These are phyloP conservation scores for Oostethus manadensis DNA, from an alignment of 2,113 vertebrate genomes.

Conservation along the genomic window DNA sequence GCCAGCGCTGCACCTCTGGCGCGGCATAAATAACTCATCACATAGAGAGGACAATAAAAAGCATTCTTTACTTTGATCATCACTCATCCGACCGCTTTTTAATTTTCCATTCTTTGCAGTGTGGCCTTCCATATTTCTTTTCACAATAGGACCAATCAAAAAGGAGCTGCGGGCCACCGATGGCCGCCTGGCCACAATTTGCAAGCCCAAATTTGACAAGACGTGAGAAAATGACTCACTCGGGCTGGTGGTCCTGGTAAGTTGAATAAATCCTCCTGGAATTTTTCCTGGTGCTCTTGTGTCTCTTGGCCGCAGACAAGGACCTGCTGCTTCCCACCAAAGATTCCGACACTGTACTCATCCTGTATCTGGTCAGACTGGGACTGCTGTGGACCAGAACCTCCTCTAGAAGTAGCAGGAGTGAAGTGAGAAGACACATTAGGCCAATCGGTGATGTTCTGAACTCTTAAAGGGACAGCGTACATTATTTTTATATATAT, in stretches of 20 bases:
- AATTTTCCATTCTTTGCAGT: too few species aligned
- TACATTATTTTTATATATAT: background rate
- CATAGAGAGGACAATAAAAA: too few species aligned
- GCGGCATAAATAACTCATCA: too few species aligned
- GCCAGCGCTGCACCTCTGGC: too few species aligned
- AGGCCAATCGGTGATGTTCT: conserved; percentile 49
- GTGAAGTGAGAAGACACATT: conserved; percentile 24
- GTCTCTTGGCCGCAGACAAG: conserved; percentile 71
- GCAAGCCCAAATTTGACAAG: background rate
- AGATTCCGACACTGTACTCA: conserved; percentile 56
- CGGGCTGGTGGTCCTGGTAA: conserved; percentile 79
- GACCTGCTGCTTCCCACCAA: conserved; percentile 57
- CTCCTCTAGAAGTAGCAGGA: conserved; percentile 32
- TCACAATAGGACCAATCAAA: too few species aligned
- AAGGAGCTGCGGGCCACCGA: too few species aligned
- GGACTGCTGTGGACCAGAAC: conserved; percentile 13
- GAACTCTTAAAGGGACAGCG: conserved; percentile 72
- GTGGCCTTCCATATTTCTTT: too few species aligned
- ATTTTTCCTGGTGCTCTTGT: conserved; percentile 76
- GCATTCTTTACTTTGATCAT: too few species aligned
- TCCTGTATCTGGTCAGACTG: conserved; percentile 27
- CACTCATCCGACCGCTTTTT: too few species aligned
- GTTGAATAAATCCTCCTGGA: conserved; percentile 74
- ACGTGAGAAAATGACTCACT: conserved; percentile 69
- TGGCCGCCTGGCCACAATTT: background rate